Conservation (phyloP, 2,113 vertebrate species). For the Garra rufa region DNA sequence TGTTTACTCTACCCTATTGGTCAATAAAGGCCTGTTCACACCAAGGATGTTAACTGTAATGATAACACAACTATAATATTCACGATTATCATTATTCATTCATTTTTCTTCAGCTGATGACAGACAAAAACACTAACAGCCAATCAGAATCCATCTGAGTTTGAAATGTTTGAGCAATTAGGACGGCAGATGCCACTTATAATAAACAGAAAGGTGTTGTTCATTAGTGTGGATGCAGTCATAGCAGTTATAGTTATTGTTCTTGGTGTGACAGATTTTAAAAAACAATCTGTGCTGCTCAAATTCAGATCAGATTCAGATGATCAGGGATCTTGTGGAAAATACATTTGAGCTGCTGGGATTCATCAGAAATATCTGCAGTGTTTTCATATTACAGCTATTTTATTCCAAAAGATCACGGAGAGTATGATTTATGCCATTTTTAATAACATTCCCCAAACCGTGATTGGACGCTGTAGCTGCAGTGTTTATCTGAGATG, state of each 20-base stretch:
- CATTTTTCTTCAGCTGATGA: no score
- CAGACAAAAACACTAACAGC: no score
- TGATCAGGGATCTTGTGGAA: neutral
- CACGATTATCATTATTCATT: neutral
- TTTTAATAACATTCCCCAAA: neutral
- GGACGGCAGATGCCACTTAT: no score
- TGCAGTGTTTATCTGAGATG: neutral
- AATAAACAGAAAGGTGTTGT: neutral
- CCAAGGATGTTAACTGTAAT: no score
- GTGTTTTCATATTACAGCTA: neutral
- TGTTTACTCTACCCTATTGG: neutral
- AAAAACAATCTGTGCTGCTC: neutral
- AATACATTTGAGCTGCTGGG: neutral
- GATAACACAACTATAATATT: neutral
- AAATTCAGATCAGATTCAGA: neutral
- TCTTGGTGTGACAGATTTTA: neutral
- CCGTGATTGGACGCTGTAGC: neutral
- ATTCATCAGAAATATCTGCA: neutral
- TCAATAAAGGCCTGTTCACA: neutral
- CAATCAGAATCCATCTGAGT: no score
- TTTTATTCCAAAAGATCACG: neutral
- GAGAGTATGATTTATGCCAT: neutral
- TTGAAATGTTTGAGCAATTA: neutral
- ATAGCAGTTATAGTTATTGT: neutral
- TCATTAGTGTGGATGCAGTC: neutral